Evolutionary conservation across 2,797 vertebrate species (phyloP).

Genomic region (Manis javanica): DNA sequence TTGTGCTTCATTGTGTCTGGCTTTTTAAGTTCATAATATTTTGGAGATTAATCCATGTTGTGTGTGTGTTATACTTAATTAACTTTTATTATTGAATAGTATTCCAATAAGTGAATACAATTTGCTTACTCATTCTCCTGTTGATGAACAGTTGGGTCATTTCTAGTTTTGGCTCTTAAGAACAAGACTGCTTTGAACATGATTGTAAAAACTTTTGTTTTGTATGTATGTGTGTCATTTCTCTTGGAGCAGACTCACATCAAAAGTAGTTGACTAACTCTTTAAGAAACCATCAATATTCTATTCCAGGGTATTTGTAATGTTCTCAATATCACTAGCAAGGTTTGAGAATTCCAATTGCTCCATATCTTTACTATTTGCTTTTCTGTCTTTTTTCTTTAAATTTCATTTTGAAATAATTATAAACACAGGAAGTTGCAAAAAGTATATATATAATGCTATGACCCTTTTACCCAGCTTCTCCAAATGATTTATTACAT

Average conservation of each 20-base stretch:
- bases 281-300: neutral
- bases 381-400: neutral
- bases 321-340: neutral
- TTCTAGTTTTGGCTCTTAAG: neutral
- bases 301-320: neutral
- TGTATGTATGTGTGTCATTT: neutral
- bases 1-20: neutral
- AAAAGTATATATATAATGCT: neutral
- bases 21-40: slow-evolving; percentile 1
- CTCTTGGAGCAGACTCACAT: neutral
- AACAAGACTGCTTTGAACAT: neutral
- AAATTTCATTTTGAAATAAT: neutral
- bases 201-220: neutral
- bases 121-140: neutral
- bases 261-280: neutral
- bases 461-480: neutral
- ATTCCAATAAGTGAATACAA: neutral
- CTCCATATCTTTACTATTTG: neutral
- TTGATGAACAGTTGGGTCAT: neutral
- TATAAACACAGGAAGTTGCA: neutral
- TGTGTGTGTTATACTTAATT: neutral
- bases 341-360: neutral
- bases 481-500: neutral
- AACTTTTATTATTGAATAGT: neutral
- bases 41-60: neutral